Percentiles rank a stretch among this genome's conserved stretches.
Conservation (phyloP, 2,888 invertebrate species). For the Drosophila peninsularis region DNA sequence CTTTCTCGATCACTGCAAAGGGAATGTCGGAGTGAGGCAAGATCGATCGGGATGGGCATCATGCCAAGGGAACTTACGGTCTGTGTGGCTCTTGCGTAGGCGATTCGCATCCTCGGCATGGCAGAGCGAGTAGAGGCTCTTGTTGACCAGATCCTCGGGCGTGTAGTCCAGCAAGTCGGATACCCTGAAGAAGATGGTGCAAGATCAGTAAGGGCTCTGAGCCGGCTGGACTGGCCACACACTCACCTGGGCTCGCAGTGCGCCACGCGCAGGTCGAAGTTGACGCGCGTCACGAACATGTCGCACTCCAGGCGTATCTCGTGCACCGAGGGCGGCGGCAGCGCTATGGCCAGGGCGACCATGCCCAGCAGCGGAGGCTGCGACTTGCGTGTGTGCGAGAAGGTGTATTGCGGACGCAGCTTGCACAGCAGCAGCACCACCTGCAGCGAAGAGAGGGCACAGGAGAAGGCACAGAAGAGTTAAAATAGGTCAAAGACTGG, state of each 20-base stretch:
- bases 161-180: slow-evolving; percentile 96
- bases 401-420: slow-evolving; percentile 96
- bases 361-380: slow-evolving; percentile 95
- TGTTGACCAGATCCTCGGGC: slow-evolving; percentile 96
- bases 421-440: slow-evolving; percentile 96
- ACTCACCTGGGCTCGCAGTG: slow-evolving; percentile 97
- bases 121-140: slow-evolving; percentile 96
- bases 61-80: slow-evolving; percentile 90
- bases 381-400: slow-evolving; percentile 94
- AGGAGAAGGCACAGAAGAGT: neutral
- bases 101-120: slow-evolving; percentile 98
- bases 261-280: slow-evolving; percentile 97
- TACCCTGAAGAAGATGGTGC: slow-evolving; percentile 87
- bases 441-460: slow-evolving; percentile 85
- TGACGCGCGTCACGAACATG: slow-evolving; percentile 98
- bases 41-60: too few species aligned
- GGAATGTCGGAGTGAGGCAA: too few species aligned
- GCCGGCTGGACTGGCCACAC: neutral
- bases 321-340: slow-evolving; percentile 98
- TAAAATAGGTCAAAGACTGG: neutral
- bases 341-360: slow-evolving; percentile 97
- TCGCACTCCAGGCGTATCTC: slow-evolving; percentile 97
- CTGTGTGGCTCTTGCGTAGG: slow-evolving; percentile 96
- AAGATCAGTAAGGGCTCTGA: neutral
- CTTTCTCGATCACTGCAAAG: slow-evolving; percentile 95